Evolutionary conservation across 2,113 vertebrate species (phyloP).

Genomic region (Eretmochelys imbricata): DNA sequence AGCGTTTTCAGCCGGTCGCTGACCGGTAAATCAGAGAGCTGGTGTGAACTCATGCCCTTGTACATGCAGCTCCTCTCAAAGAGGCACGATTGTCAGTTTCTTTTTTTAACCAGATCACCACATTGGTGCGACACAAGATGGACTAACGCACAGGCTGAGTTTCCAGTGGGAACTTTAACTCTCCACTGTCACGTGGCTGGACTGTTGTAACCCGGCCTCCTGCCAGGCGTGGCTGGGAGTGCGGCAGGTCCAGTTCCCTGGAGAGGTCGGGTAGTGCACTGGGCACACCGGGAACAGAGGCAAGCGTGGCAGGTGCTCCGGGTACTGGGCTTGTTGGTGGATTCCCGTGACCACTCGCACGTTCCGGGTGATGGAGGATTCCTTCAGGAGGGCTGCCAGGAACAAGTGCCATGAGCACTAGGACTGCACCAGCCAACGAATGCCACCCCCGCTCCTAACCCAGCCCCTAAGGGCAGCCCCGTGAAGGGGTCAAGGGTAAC

Average conservation of each 20-base stretch:
- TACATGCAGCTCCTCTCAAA: neutral
- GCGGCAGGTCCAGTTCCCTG: neutral
- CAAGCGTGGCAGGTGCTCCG: neutral
- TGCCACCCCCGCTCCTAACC: too few relatives aligned
- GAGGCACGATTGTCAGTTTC: neutral
- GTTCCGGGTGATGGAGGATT: neutral
- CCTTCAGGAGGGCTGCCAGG: neutral
- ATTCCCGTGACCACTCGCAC: neutral
- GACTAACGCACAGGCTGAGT: neutral
- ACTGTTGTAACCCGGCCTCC: neutral
- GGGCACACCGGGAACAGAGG: neutral
- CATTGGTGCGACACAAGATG: neutral
- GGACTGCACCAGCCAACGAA: neutral
- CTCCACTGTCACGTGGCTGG: neutral
- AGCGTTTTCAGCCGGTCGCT: neutral
- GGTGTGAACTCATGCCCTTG: neutral
- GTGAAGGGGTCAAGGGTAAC: too few relatives aligned
- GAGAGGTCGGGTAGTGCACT: neutral
- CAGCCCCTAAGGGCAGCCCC: too few relatives aligned
- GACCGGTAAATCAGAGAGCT: neutral
- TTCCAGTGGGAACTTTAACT: neutral
- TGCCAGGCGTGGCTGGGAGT: too few relatives aligned
- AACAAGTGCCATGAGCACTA: neutral
- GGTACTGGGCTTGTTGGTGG: neutral
- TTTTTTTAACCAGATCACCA: neutral